Evolutionary conservation across 2,113 vertebrate species (phyloP), one percentile per base, ranked within the genome.

Genomic region (Sebastes fasciatus): DNA sequence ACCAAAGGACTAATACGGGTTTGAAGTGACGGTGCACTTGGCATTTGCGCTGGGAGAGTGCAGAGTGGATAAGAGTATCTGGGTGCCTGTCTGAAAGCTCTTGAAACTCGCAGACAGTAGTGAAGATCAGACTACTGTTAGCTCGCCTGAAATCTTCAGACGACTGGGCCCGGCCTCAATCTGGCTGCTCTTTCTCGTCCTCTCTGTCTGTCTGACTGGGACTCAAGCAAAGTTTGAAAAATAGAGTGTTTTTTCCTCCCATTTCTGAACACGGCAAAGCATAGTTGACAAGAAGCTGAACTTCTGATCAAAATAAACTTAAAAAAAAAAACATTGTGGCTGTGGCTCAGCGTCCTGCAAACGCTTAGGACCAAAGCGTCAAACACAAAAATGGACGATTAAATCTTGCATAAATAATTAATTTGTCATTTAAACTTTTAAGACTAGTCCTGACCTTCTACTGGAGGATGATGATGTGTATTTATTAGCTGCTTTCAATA

Each of bases 1-100:
- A 94, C 93, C 86, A 91, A 91, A 91, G 87, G 83, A 93, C 90
- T 92, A 94, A 92, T 89, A 83, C 6, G 69, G 84, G 89, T 94
- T 93, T 94, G 92, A 90, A 88, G 89, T 94, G 91, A 94, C 72
- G 89, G 79, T 90, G 87, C 82, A 78, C 84, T 91, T 92, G 91
- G 89, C 92, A 91, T 94, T 92, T 92, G 86, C 65, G 83, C 88
- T 84, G 84, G 77, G 65, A 79, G 88, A 84, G 87, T 70, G 74
- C 77, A 84, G 87, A 89, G 88, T 82, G 89, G 77, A 91, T 82
- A 76, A 79, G 78, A 91, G 83, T 79, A 74, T 89, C 81, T 91
- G 87, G 83, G 81, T 84, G 87, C 84, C 79, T 89, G 77, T 88
- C 79, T 90, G 84, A 86, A 88, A 73, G 91, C 90, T 88, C 77